Base-by-base conservation (phyloP, 2,888 invertebrate genomes). In the Serrognathus titanus region DNA sequence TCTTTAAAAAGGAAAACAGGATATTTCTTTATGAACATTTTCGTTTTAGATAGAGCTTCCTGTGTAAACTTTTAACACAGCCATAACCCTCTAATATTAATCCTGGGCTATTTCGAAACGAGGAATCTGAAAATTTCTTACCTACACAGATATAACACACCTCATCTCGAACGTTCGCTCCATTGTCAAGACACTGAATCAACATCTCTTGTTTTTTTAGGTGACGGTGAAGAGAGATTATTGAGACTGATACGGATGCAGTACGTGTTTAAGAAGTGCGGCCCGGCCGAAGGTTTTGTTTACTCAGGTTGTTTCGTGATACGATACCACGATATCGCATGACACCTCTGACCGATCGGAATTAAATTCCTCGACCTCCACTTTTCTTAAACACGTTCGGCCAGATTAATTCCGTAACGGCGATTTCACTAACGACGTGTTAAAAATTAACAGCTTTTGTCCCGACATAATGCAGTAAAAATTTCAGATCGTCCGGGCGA, bases 161-260 rank as follows among this genome's bases (percentile, higher is more conserved):
- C 55, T 46, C 59, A 62, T 59, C 59, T 60, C 61, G 53, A 61
- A 60, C 61, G 59, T 61, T 63, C 61, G 51, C 53, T 51, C 58
- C 50, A 51, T 63, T 56, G 63, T 56, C 57, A 58, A 55, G 50
- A 45, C 55, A 53, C 59, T 61, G 61, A 62, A 63, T 66, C 66
- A 64, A 68, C 67, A 66, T 62, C 63, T 58, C 59, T 59, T 67
- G 68, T 69, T 69, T 67, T 67, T 69, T 69, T 67, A 69, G 68
- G 67, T 66, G 63, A 62, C 64, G 55, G 68, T 63, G 62, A 66
- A 69, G 66, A 65, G 60, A 67, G 68, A 69, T 69, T 67, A 67
- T 67, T 66, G 65, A 59, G 57, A 58, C 61, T 59, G 67, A 69
- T 68, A 67, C 60, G 63, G 58, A 63, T 64, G 50, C 60, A 46